Conservation (phyloP, 2,113 vertebrate species). For the Apteryx owenii region DNA sequence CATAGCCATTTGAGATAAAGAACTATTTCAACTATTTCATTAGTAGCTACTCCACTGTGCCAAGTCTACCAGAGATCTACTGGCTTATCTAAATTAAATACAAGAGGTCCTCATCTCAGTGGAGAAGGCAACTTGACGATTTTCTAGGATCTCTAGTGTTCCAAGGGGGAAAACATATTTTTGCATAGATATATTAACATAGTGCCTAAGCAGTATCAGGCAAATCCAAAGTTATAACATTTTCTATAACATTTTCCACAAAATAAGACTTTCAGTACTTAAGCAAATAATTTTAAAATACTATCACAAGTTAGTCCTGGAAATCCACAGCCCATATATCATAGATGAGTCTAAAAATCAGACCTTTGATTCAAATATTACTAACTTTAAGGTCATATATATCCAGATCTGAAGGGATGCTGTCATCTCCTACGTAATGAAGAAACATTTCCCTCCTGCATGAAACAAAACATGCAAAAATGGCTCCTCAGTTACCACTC, state of each 20-base stretch:
- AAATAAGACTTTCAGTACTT: not conserved
- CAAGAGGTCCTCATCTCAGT: not conserved
- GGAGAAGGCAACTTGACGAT: not conserved
- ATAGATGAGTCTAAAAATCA: not conserved
- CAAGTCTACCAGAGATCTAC: not conserved
- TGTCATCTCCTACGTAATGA: not conserved
- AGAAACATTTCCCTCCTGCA: not conserved
- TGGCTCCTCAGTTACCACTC: not conserved
- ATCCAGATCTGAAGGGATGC: not conserved
- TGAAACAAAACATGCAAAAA: not conserved
- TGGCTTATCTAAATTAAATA: not conserved
- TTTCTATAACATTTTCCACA: not conserved
- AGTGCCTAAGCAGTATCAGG: not conserved
- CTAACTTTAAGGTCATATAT: not conserved
- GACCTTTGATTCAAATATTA: fast-evolving
- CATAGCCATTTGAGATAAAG: not conserved
- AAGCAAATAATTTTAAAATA: not conserved
- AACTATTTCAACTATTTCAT: not conserved
- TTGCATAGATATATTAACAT: not conserved
- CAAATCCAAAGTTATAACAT: not conserved
- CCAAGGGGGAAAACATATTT: not conserved
- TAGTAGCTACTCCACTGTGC: not conserved
- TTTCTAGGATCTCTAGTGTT: not conserved
- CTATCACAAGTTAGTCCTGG: not conserved
- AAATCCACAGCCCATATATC: not conserved